Percentiles rank a stretch among this genome's conserved stretches.
phyloP scores from a whole-genome alignment of 2,797 vertebrate genomes.

The Neoniphon sammara region DNA sequence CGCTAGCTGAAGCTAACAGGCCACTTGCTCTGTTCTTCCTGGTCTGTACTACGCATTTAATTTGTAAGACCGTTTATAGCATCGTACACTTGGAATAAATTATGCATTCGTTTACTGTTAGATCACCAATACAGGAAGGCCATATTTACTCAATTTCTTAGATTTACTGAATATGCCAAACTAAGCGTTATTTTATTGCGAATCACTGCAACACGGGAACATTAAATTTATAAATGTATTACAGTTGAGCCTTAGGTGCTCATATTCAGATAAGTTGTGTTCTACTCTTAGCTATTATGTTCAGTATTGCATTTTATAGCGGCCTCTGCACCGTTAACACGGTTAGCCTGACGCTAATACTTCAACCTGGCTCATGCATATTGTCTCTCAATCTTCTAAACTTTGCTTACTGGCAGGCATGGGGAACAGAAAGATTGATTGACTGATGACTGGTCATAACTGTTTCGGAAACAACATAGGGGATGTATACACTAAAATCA shows the following conservation, averaged over 20 bases:
- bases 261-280: no score
- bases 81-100: background rate
- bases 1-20: constrained; percentile 64
- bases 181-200: background rate
- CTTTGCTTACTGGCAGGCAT: no score
- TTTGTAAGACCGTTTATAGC: constrained; percentile 28
- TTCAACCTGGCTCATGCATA: background rate
- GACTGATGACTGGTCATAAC: no score
- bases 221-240: no score
- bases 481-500: no score
- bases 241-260: no score
- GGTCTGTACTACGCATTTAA: constrained; percentile 64
- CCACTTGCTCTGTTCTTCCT: constrained; percentile 38
- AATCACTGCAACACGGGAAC: background rate
- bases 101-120: background rate
- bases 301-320: background rate
- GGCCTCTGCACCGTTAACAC: background rate
- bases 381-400: background rate
- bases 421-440: no score
- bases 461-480: no score
- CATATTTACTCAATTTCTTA: no score
- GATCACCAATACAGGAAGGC: background rate
- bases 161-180: background rate
- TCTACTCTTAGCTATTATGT: background rate
- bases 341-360: background rate